phyloP scores from a whole-genome alignment of 1,140 invertebrate genomes.

The Campoletis sonorensis region DNA sequence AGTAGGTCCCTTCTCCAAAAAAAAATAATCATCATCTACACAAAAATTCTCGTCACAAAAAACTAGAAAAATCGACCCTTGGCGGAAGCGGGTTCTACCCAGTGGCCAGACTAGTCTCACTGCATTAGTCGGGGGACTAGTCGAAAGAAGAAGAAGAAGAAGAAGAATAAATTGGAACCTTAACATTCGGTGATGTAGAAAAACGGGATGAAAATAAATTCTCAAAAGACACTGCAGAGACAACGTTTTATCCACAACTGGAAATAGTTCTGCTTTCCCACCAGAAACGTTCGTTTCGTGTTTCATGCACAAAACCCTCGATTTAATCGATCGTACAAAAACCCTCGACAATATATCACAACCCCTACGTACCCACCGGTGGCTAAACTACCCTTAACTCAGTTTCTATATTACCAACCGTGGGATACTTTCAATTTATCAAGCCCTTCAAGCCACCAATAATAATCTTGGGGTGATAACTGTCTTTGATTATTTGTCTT shows the following conservation, averaged over 20 bases:
- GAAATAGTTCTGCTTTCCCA: not conserved
- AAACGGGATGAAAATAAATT: conserved; percentile 3
- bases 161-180: too few species aligned
- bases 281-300: not conserved
- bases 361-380: not conserved
- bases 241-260: not conserved
- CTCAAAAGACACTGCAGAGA: not conserved
- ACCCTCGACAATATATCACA: not conserved
- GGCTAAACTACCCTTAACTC: not conserved
- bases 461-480: not conserved
- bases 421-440: not conserved
- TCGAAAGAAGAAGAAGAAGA: too few species aligned
- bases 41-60: too few species aligned
- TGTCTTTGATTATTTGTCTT: not conserved
- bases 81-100: too few species aligned
- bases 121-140: too few species aligned
- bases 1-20: too few species aligned
- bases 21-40: too few species aligned
- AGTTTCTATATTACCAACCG: conserved; percentile 1
- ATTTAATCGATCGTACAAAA: conserved; percentile 32
- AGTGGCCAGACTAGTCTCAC: too few species aligned
- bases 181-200: not conserved
- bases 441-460: not conserved
- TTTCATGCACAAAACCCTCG: conserved; percentile 41
- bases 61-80: too few species aligned